Percentiles rank a stretch among this genome's conserved stretches.
These are phyloP conservation scores for Characodon lateralis DNA, from an alignment of 2,797 vertebrate genomes.

Conservation along the genomic window DNA sequence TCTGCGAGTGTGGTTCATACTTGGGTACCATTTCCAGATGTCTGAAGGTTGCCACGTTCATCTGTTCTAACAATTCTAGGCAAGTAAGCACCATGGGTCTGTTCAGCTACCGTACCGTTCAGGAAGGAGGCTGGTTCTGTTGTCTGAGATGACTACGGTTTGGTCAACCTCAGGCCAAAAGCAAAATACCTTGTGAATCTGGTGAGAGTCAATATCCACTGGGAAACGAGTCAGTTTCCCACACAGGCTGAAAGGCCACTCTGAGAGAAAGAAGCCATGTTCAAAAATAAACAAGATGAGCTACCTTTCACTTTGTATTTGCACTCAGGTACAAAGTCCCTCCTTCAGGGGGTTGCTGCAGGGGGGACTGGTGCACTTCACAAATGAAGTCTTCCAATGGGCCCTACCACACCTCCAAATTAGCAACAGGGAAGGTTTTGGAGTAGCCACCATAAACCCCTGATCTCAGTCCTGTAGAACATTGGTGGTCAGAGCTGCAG, in stretches of 20 bases:
- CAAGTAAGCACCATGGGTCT: neutral
- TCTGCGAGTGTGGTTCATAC: neutral
- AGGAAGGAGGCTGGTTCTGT: neutral
- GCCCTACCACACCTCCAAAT: neutral
- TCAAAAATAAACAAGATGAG: neutral
- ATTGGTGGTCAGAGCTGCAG: neutral
- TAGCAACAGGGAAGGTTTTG: neutral
- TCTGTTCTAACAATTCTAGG: neutral
- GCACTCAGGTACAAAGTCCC: neutral
- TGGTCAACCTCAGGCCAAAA: neutral
- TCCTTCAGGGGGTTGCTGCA: neutral
- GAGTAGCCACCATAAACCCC: neutral
- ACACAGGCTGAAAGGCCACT: neutral
- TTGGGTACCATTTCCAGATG: too few relatives aligned
- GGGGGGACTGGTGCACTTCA: neutral
- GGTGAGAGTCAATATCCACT: neutral
- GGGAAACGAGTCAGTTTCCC: neutral
- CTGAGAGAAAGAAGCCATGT: neutral
- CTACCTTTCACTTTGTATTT: neutral
- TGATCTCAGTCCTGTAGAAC: neutral
- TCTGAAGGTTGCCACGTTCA: neutral
- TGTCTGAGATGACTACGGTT: neutral
- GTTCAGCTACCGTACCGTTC: neutral
- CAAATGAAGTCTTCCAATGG: neutral
- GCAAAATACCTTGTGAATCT: neutral